Percentiles rank a stretch among this genome's conserved stretches.
Conservation (phyloP, 2,113 vertebrate genomes). For the Nothocercus julius region DNA sequence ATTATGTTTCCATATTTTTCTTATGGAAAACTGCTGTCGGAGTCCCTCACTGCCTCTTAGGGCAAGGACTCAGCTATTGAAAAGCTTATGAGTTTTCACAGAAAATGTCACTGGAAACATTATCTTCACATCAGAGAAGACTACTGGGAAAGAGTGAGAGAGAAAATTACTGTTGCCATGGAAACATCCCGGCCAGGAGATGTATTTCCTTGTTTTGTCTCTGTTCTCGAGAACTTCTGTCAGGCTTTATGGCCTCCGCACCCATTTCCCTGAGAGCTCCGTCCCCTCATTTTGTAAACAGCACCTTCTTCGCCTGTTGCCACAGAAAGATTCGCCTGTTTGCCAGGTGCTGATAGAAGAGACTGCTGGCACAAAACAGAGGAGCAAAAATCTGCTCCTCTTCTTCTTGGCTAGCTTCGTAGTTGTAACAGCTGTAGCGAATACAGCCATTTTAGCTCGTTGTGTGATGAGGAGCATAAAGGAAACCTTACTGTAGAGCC, state of each 20-base stretch:
- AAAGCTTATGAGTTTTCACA: not conserved
- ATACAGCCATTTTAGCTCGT: not conserved
- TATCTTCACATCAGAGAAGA: not conserved
- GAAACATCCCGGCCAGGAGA: slow-evolving; percentile 47
- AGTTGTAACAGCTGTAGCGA: not conserved
- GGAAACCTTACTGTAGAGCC: not conserved
- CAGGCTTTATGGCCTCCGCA: not conserved
- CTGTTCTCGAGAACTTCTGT: not conserved
- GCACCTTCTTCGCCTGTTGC: not conserved
- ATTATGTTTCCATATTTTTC: not conserved
- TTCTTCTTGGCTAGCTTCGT: not conserved
- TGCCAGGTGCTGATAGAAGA: not conserved
- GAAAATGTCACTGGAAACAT: not conserved
- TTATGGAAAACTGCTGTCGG: not conserved
- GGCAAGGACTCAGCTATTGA: not conserved
- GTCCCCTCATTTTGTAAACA: not conserved
- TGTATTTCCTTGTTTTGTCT: not conserved
- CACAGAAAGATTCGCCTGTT: not conserved
- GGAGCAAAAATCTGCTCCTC: not conserved
- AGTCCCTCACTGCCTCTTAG: not conserved
- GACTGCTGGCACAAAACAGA: not conserved
- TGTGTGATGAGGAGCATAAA: not conserved
- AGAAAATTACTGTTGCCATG: slow-evolving; percentile 55
- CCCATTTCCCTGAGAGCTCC: rapidly evolving
- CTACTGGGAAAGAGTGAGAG: not conserved